phyloP scores from a whole-genome alignment of 1,140 invertebrate genomes.

The Micrasema longulum region DNA sequence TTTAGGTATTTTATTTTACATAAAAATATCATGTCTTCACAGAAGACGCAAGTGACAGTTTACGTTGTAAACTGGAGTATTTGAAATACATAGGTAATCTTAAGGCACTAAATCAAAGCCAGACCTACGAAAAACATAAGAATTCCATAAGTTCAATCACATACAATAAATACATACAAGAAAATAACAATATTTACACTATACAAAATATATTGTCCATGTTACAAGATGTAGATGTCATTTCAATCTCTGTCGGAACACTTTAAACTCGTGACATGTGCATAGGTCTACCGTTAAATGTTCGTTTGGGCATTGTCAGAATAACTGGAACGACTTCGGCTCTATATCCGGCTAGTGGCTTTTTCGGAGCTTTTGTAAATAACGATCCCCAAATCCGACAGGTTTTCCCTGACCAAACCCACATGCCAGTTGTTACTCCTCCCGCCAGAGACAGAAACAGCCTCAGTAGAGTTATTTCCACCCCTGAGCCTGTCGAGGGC shows the following conservation, averaged over 20 bases:
- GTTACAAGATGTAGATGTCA: conserved; percentile 20
- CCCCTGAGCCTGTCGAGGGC: conserved; percentile 58
- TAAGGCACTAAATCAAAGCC: conserved; percentile 31
- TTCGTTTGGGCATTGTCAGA: conserved; percentile 57
- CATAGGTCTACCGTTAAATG: conserved; percentile 62
- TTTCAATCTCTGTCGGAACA: background rate
- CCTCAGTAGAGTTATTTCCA: conserved; percentile 69
- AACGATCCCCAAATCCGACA: conserved; percentile 79
- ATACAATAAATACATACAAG: conserved; percentile 41
- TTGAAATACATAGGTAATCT: conserved; percentile 37
- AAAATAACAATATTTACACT: conserved; percentile 11
- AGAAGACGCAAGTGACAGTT: conserved; percentile 60
- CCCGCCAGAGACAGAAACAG: conserved; percentile 83
- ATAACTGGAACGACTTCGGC: conserved; percentile 57
- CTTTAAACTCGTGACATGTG: conserved; percentile 64
- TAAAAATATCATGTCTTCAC: conserved; percentile 60
- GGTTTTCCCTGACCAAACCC: conserved; percentile 93
- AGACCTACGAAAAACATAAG: background rate
- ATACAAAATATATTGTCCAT: conserved; percentile 12
- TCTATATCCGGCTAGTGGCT: conserved; percentile 40
- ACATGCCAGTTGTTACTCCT: conserved; percentile 87
- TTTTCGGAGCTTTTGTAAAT: conserved; percentile 63
- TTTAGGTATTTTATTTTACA: conserved; percentile 14
- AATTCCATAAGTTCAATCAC: conserved; percentile 32
- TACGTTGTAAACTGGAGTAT: conserved; percentile 43